Conservation (phyloP, 2,888 invertebrate species). For the Chromoteleia sp. region DNA sequence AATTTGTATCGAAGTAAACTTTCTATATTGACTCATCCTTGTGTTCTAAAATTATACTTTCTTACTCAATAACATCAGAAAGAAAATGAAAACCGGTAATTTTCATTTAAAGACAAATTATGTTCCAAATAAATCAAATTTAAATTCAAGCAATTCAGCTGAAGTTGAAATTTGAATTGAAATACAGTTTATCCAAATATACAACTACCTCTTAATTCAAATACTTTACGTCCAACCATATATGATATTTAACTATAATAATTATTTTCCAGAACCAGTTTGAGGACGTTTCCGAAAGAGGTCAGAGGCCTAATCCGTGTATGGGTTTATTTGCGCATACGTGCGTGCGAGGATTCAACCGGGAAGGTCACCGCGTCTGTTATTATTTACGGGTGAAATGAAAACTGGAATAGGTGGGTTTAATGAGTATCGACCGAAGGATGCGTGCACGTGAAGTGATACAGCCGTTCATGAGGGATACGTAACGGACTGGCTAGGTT, state of each 20-base stretch:
- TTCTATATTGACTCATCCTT: no score
- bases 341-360: neutral
- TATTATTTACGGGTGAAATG: conserved; percentile 18
- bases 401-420: conserved; percentile 19
- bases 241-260: neutral
- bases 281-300: neutral
- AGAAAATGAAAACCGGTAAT: no score
- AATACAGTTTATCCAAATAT: no score
- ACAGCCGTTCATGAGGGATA: neutral
- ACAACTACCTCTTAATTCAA: no score
- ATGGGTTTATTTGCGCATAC: neutral
- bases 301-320: conserved; percentile 4
- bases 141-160: no score
- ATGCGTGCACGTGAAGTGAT: conserved; percentile 10
- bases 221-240: no score
- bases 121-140: no score
- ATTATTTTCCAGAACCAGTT: conserved; percentile 1
- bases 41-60: no score
- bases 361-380: conserved; percentile 17
- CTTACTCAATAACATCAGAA: no score
- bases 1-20: no score
- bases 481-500: neutral
- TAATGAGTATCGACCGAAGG: conserved; percentile 15
- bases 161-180: no score
- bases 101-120: no score